These are phyloP conservation scores for Myanophis thanlyinensis DNA, from an alignment of 2,113 vertebrate species.

Conservation along the genomic window DNA sequence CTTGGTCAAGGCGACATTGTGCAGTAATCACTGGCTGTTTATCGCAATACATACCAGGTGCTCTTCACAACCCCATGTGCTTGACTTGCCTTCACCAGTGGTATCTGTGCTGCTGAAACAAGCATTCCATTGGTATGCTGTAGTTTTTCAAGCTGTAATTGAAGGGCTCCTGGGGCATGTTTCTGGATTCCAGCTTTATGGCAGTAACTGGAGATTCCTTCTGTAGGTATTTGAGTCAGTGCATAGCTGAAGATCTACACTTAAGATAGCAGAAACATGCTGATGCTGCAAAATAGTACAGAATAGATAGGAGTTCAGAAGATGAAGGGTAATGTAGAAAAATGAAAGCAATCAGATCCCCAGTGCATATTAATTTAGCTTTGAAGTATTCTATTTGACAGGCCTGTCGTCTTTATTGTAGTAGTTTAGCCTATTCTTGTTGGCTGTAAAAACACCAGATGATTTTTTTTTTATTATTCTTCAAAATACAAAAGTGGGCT, in stretches of 20 bases:
- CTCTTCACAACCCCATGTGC: neutral
- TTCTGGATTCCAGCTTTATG: neutral
- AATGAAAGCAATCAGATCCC: neutral
- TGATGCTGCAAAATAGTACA: neutral
- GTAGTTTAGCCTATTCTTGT: neutral
- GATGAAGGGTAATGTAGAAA: neutral
- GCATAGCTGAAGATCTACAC: neutral
- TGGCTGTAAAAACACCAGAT: neutral
- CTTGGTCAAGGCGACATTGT: slow-evolving; percentile 5
- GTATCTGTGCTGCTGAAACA: neutral
- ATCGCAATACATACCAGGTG: slow-evolving; percentile 17
- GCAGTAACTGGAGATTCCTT: neutral
- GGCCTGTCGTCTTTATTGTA: neutral
- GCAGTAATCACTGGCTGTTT: slow-evolving; percentile 13
- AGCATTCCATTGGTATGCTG: slow-evolving; percentile 17
- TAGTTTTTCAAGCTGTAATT: slow-evolving; percentile 14
- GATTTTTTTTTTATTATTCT: neutral
- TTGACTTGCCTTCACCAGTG: neutral
- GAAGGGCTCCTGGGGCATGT: neutral
- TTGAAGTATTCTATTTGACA: neutral
- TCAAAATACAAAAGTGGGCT: neutral
- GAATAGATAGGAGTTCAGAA: neutral
- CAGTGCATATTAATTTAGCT: neutral
- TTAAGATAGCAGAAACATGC: neutral
- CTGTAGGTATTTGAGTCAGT: neutral